Base-by-base conservation (phyloP, 2,797 vertebrate genomes). In the Sebastolobus altivelis region DNA sequence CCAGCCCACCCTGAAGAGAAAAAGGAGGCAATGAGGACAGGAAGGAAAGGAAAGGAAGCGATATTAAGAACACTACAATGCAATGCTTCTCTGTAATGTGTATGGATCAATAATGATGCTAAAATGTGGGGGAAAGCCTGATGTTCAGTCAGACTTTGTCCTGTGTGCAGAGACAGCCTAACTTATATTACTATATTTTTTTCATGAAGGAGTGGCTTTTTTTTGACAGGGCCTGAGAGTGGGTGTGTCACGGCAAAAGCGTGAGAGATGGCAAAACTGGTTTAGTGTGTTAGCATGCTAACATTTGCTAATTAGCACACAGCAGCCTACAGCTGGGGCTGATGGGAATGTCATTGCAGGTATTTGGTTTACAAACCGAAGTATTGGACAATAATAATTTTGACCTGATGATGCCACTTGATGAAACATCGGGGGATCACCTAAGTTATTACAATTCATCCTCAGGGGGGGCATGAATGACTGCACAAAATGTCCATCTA, bases 1-100 rank as follows among this genome's bases (percentile, higher is more conserved):
- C 95, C 85, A 93, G 93, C 13, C 95, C 97, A 61, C 96, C 97
- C 98, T 99, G 71, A 66, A 29, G 60, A 83, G 46, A 69, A n/a
- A 52, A 52, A 69, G 37, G 20, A 65, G 13, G 67, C 4, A 66
- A 6, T 66, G 22, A 75, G 22, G 22, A 38, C 9, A 12, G 25
- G 25, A 25, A 25, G 25, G 25, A 25, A 2, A 5, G 2, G 14
- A 9, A 6, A 35, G 6, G 3, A 46, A 27, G 5, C 4, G 20
- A 52, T 52, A 22, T 20, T 52, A 52, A 52, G 18, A 52, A 37
- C 16, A 20, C 16, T 14, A 37, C 18, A 62, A 11, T 18, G 9
- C 10, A 20, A 25, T 43, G 25, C 55, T 43, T 59, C 55, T 31
- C 55, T 43, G 18, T 9, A 4, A 43, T 14, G 18, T n/a, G 8